Base-by-base conservation (phyloP, 1,140 invertebrate genomes). In the Papilio polyxenes region DNA sequence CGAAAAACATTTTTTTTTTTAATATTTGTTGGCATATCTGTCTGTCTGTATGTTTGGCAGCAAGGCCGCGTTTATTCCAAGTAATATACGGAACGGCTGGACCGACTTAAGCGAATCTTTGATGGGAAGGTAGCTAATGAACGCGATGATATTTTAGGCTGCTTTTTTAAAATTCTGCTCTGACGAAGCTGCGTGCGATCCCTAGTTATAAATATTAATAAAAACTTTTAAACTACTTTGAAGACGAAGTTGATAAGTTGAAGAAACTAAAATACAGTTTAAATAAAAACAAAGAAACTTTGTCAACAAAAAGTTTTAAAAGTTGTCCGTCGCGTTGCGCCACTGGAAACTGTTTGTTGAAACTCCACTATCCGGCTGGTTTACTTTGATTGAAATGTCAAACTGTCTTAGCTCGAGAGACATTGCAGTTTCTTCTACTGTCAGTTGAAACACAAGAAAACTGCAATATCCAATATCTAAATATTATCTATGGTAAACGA, bases 341-440 rank as follows among this genome's bases (percentile, higher is more conserved):
- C 31, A 48, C 72, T 75, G 40, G 20, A 2, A n/a, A 31, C 40
- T 75, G 11, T 65, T 31, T 31, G 62, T 31, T 65, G 62, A 65
- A 17, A n/a, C 56, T 59, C 56, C 13, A 23, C 65, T 9, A 65
- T 20, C 62, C 11, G 17, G 6, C n/a, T n/a, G 44, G 6, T 48
- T 75, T n/a, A 44, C 17, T 75, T 75, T 75, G 72, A 75, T 75
- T 75, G 37, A 17, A 44, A 44, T 75, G 72, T 75, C 72, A 40
- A 48, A 40, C 6, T 23, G 15, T 62, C 56, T 31, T 2, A 65
- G 9, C 20, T 65, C 51, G 2, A 31, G 23, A 65, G 10, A 65
- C 9, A 31, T 31, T 4, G 11, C 2, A 65, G 10, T 31, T 23
- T 65, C 62, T 31, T 65, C 56, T n/a, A 65, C 3, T 11, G 23